Conservation (phyloP, 1,140 invertebrate genomes). For the Drosophila azteca region DNA sequence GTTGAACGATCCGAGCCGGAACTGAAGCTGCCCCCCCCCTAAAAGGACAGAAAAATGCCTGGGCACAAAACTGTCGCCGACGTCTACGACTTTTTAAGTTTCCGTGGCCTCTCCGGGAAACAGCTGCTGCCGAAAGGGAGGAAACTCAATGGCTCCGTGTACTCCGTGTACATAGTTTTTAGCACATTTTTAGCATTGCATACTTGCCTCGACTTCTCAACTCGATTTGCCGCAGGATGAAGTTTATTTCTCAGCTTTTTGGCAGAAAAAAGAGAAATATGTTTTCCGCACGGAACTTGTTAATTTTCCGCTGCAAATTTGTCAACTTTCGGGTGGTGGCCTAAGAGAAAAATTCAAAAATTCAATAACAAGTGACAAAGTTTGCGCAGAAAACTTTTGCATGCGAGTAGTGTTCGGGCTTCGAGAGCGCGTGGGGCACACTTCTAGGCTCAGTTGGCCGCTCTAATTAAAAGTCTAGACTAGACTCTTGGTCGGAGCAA, state of each 20-base stretch:
- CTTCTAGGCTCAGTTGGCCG: conserved; percentile 47
- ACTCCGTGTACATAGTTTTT: conserved; percentile 58
- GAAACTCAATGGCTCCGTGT: conserved; percentile 3
- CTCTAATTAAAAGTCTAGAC: conserved; percentile 80
- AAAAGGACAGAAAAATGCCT: conserved; percentile 53
- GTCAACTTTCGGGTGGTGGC: conserved; percentile 62
- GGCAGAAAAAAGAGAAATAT: conserved; percentile 18
- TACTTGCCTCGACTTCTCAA: conserved; percentile 74
- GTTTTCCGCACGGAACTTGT: conserved; percentile 62
- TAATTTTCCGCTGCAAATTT: conserved; percentile 81
- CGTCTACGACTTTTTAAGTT: conserved; percentile 69
- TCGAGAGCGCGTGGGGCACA: conserved; percentile 19
- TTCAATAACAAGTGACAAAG: conserved; percentile 67
- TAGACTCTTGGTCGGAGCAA: conserved; percentile 49
- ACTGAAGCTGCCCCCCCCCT: neutral
- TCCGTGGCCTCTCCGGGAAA: conserved; percentile 37
- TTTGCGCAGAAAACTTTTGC: conserved; percentile 54
- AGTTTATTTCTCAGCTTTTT: conserved; percentile 52
- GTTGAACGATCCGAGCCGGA: conserved; percentile 23
- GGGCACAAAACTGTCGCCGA: conserved; percentile 28
- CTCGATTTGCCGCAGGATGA: conserved; percentile 72
- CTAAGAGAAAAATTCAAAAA: conserved; percentile 24
- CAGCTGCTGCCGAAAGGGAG: conserved; percentile 18
- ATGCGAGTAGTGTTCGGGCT: conserved; percentile 26
- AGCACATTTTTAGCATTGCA: conserved; percentile 71